Evolutionary conservation across 2,888 invertebrate genomes (phyloP).

Genomic region (Ectemnius cavifrons): DNA sequence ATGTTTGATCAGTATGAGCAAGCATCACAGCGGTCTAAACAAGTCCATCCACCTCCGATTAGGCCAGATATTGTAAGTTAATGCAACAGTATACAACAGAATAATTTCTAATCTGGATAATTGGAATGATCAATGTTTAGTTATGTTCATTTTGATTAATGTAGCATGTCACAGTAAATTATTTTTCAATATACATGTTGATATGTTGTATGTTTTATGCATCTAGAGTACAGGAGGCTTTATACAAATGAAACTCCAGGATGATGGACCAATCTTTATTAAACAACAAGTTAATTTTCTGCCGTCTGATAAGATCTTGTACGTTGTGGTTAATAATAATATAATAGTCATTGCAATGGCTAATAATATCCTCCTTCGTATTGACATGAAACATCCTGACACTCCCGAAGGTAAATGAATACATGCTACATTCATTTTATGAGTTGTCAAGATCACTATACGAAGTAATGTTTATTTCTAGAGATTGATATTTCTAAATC

Average conservation of each 20-base stretch:
- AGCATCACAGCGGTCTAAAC: constrained; percentile 82
- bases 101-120: not conserved
- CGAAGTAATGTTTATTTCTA: constrained; percentile 73
- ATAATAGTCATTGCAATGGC: constrained; percentile 91
- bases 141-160: not conserved
- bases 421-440: not conserved
- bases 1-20: constrained; percentile 92
- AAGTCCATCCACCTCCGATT: constrained; percentile 71
- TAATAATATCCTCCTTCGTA: constrained; percentile 88
- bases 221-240: constrained; percentile 79
- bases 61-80: constrained; percentile 79
- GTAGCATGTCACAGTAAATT: too few relatives aligned
- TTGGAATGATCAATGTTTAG: not conserved
- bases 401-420: constrained; percentile 84
- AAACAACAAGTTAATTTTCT: constrained; percentile 90
- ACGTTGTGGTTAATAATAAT: constrained; percentile 90
- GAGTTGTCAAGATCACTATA: not conserved
- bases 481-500: constrained; percentile 87
- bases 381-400: constrained; percentile 89
- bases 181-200: too few relatives aligned
- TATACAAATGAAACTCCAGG: constrained; percentile 82
- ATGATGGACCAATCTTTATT: constrained; percentile 91
- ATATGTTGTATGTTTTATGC: not conserved
- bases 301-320: constrained; percentile 88
- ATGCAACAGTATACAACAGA: constrained; percentile 5